Base-by-base conservation (phyloP, 2,797 vertebrate genomes). In the Hydrocynus forskahlii region DNA sequence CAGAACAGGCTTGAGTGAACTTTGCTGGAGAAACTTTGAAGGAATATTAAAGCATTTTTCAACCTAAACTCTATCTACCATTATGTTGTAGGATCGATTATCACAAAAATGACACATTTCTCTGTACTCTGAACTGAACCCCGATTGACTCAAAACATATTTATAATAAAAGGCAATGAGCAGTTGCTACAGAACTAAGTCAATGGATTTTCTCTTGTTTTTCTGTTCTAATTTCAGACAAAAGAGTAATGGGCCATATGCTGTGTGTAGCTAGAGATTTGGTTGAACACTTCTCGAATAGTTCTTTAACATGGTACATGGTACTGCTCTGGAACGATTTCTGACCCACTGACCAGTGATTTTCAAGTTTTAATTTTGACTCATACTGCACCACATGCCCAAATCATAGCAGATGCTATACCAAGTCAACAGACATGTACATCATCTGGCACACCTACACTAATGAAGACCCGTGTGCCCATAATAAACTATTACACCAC, bases 381-480 rank as follows among this genome's bases (percentile, higher is more conserved):
- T 12, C 0, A n/a, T 71, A 29, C 21, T 21, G 17, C 17, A 12
- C 64, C 17, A 38, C 38, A 45, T 43, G 66, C 40, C 38, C 2
- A 12, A 23, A 7, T 67, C 35, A 13, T 23, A 29, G 45, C 69
- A 52, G 45, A 71, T 52, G 69, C 45, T 10, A 52, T 54, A 54
- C 23, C 12, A 6, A 54, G 23, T 35, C 48, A 54, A 54, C 69
- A 71, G 21, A 71, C 69, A 38, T 68, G 38, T n/a, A n/a, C 38
- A 68, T 50, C 67, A 71, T 71, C 50, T 72, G 23, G n/a, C 12
- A 55, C 48, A n/a, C 25, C 25, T 35, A 54, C 69, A 54, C 21
- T 54, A 50, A 71, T 25, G 21, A 54, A 52, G 69, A 29, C 25
- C 9, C 16, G 7, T 70, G 13, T 35, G 5, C 23, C 17, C 6